Evolutionary conservation across 2,797 vertebrate genomes (phyloP), one percentile per base, ranked within the genome.

Genomic region (Rhinatrema bivittatum): DNA sequence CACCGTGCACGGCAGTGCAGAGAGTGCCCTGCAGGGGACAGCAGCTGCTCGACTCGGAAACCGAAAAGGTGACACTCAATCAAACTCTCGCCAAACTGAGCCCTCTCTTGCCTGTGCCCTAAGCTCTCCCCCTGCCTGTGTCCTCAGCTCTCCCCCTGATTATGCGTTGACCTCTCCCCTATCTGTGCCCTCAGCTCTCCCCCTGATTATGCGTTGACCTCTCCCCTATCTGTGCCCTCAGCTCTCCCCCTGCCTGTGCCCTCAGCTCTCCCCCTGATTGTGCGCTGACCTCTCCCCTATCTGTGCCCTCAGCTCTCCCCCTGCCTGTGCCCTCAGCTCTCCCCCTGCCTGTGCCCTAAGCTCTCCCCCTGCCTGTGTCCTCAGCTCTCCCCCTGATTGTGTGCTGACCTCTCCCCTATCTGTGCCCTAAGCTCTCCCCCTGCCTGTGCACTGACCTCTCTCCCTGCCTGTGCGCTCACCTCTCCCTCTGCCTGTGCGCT

Each of bases 101-200:
- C n/a, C n/a, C 7, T 21, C 22, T 16, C 8, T 14, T n/a, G 25
- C 60, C 48, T 32, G 23, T 34, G 29, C 25, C 46, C 49, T 3
- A 4, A 2, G 10, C 7, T 14, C 3, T 9, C 20, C 13, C 5
- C 5, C 11, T 11, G 9, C 17, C 29, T 6, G 29, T 16, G 19
- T 13, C 19, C 12, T 9, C 30, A 9, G 15, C 20, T 27, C 45
- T 54, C 42, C 55, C 46, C 53, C 42, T 28, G 6, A 6, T 5
- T 8, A 8, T 5, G 5, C 24, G n/a, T 10, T 16, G 10, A 10
- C 11, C 6, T 16, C 25, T 7, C 7, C 11, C 13, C 16, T 11
- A 9, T 17, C 29, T 6, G 29, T 16, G 19, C 13, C 19, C 12
- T 9, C 30, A 9, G 15, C 20, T 27, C 45, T 54, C 42, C 55